These are phyloP conservation scores for Elysia crispata DNA, from an alignment of 2,888 invertebrate species.

Conservation along the genomic window DNA sequence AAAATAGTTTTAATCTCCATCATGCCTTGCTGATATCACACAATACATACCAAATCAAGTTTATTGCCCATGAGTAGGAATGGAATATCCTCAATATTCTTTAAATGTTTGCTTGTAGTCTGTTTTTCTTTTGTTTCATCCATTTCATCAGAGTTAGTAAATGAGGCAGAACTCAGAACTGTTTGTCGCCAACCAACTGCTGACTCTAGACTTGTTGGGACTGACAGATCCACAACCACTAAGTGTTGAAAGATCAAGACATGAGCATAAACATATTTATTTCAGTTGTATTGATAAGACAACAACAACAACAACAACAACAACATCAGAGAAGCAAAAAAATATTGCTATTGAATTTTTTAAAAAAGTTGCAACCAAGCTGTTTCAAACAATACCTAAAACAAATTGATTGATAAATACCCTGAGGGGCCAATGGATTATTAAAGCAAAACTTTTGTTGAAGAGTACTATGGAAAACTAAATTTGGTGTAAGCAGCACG, in stretches of 20 bases:
- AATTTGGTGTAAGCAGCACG: too few relatives aligned
- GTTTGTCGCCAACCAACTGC: slow-evolving; percentile 70
- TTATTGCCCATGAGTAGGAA: slow-evolving; percentile 72
- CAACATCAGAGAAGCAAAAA: slow-evolving; percentile 71
- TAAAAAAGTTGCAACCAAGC: too few relatives aligned
- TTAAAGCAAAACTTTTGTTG: too few relatives aligned
- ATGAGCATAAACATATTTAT: too few relatives aligned
- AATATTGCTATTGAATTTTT: too few relatives aligned
- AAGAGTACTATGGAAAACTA: too few relatives aligned
- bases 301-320: slow-evolving; percentile 64
- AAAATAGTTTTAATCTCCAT: neutral
- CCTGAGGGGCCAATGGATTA: too few relatives aligned
- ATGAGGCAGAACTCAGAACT: slow-evolving; percentile 64
- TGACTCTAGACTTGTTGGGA: slow-evolving; percentile 64
- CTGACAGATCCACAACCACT: slow-evolving; percentile 73
- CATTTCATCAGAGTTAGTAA: slow-evolving; percentile 45
- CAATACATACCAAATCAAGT: slow-evolving; percentile 68
- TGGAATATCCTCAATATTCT: slow-evolving; percentile 58
- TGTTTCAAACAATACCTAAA: too few relatives aligned
- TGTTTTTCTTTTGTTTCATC: neutral
- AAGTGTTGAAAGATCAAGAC: slow-evolving; percentile 10
- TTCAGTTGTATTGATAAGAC: too few relatives aligned
- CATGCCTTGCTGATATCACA: neutral
- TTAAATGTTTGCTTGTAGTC: neutral
- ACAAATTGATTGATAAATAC: too few relatives aligned